Base-by-base conservation (phyloP, 1,140 invertebrate species). In the Macrostomum lignano region DNA sequence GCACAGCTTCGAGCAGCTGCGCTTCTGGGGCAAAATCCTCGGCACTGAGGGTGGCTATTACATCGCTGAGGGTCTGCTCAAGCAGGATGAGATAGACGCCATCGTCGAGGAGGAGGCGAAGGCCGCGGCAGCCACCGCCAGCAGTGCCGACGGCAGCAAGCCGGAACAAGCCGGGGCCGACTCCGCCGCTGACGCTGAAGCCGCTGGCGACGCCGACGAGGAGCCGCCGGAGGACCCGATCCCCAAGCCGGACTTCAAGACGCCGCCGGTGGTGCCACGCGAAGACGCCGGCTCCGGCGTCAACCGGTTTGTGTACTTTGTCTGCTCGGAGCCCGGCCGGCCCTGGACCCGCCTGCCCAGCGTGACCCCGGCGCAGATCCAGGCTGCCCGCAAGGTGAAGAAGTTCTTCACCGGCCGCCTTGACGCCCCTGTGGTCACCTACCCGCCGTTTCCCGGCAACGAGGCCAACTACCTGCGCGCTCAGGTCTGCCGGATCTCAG, bases 381-480 rank as follows among this genome's bases (percentile, higher is more conserved):
- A 35, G 17, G 25, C 33, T 21, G 44, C 47, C 14, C 46, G 58
- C 37, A 42, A 47, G 35, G 50, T 61, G 23, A 54, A 56, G 39
- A 58, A 58, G 37, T 59, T 50, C 42, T 50, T 61, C 31, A 60
- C 52, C 33, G 58, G 58, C 29, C 40, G 46, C 30, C 42, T 60
- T 4, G 54, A 60, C 47, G 47, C 55, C 26, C 48, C 46, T 21
- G 50, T 59, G 40, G 46, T 54, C 9, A 51, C 48, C 26, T 58
- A 49, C 39, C 57, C 57, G 11, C 54, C 52, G 26, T 60, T 58
- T 39, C 67, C 70, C 2, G 76, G 76, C 10, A 69, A 58, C 14
- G 76, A 82, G 57, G 63, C 62, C 20, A 67, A 81, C 55, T 78
- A 72, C 49, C 57, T 82, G n/a, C 62, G 74, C 19, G 71, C 74